Evolutionary conservation across 2,797 vertebrate species (phyloP).

Genomic region (Echeneis naucrates): DNA sequence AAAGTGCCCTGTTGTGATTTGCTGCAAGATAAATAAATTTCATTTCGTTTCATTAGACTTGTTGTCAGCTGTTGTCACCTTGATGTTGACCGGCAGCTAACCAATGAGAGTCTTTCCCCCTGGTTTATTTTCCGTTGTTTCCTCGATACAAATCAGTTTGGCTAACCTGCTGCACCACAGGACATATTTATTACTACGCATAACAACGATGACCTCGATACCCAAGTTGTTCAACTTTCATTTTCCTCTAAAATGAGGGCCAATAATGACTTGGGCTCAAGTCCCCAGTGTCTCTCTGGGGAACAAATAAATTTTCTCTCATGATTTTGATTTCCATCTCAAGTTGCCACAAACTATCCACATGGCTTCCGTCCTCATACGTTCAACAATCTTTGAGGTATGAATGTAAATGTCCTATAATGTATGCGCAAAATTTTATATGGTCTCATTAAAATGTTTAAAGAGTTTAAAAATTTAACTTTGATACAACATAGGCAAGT

Average conservation of each 20-base stretch:
- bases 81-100: neutral
- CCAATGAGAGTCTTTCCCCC: neutral
- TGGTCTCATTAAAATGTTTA: neutral
- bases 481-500: neutral
- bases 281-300: neutral
- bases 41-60: too few species aligned
- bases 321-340: too few species aligned
- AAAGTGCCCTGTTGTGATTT: too few species aligned
- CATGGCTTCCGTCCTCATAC: slow-evolving; percentile 8
- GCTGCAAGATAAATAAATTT: too few species aligned
- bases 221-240: neutral
- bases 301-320: too few species aligned
- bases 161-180: neutral
- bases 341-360: slow-evolving; percentile 2
- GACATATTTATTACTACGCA: too few species aligned
- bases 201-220: neutral
- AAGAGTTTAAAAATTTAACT: neutral
- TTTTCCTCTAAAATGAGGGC: neutral
- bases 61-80: too few species aligned
- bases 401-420: neutral
- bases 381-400: slow-evolving; percentile 4
- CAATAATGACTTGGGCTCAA: neutral
- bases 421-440: neutral
- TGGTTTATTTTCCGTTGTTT: neutral
- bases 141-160: neutral